Percentiles rank a stretch among this genome's conserved stretches.
Evolutionary conservation across 2,113 vertebrate genomes (phyloP).

Genomic region (Prionailurus bengalensis): DNA sequence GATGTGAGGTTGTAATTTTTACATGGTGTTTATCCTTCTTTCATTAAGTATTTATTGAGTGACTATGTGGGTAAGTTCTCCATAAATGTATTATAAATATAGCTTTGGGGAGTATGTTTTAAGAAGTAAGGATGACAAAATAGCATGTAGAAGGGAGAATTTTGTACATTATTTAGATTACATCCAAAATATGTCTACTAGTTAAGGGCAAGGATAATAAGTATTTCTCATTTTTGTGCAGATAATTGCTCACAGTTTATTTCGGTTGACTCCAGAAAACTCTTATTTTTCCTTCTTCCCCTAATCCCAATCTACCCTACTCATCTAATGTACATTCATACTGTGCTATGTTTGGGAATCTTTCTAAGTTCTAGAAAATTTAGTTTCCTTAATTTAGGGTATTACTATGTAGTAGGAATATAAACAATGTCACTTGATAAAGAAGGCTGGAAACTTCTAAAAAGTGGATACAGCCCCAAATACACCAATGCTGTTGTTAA

Average conservation of each 20-base stretch:
- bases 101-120: neutral
- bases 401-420: neutral
- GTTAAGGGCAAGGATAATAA: neutral
- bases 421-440: neutral
- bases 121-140: neutral
- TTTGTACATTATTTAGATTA: slow-evolving; percentile 19
- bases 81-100: neutral
- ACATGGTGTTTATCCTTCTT: slow-evolving; percentile 25
- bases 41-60: slow-evolving; percentile 48
- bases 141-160: neutral
- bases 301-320: neutral
- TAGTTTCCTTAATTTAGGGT: slow-evolving; percentile 22
- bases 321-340: neutral
- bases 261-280: neutral
- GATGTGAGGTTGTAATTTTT: slow-evolving; percentile 29
- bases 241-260: slow-evolving; percentile 31
- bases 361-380: slow-evolving; percentile 13
- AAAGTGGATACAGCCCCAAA: neutral
- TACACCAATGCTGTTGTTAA: neutral
- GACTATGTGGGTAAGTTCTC: neutral
- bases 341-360: neutral
- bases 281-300: neutral
- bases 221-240: neutral
- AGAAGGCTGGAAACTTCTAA: neutral
- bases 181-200: slow-evolving; percentile 30